Conservation (phyloP, 1,140 invertebrate genomes). For the Papilio machaon region DNA sequence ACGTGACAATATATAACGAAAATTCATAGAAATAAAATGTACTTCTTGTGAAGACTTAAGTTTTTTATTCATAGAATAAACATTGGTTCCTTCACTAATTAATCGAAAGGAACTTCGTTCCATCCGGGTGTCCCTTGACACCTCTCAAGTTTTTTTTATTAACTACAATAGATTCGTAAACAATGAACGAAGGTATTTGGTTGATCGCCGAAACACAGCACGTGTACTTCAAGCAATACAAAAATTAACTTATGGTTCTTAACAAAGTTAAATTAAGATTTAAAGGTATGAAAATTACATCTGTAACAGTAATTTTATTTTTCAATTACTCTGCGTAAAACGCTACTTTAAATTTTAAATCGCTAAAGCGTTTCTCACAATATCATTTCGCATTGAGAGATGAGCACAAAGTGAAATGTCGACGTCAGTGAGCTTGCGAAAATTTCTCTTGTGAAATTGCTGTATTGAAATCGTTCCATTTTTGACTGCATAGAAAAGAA, state of each 20-base stretch:
- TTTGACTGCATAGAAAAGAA: constrained; percentile 15
- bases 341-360: not conserved
- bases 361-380: constrained; percentile 13
- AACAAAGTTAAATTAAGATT: too few species aligned
- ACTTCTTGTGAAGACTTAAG: too few species aligned
- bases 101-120: too few species aligned
- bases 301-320: not conserved
- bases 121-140: too few species aligned
- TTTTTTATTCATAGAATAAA: too few species aligned
- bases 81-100: too few species aligned
- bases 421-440: constrained; percentile 65
- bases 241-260: too few species aligned
- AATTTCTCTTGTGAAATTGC: constrained; percentile 66
- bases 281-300: too few species aligned
- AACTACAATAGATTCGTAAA: not conserved
- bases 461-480: constrained; percentile 40
- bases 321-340: not conserved
- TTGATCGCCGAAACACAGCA: not conserved
- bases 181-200: not conserved
- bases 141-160: too few species aligned
- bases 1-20: too few species aligned
- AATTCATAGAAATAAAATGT: too few species aligned
- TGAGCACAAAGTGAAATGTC: constrained; percentile 56
- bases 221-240: too few species aligned
- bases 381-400: constrained; percentile 32